Evolutionary conservation across 2,113 vertebrate genomes (phyloP).

Genomic region (Burhinus oedicnemus): DNA sequence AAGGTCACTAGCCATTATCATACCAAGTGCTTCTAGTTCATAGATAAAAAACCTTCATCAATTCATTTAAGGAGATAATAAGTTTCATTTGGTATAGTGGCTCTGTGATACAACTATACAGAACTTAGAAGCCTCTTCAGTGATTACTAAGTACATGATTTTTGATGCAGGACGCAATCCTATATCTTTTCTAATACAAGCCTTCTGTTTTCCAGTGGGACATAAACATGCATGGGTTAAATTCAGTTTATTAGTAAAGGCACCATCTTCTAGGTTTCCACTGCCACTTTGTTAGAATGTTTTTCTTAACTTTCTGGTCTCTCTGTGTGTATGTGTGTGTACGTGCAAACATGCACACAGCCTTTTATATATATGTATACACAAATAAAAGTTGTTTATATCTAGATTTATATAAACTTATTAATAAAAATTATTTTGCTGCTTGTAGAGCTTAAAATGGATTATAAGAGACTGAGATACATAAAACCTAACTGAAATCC

Average conservation of each 20-base stretch:
- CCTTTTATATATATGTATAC: background rate
- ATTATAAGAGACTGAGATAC: background rate
- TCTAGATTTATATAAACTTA: background rate
- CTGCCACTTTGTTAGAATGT: background rate
- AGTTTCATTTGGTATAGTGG: background rate
- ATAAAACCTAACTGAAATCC: background rate
- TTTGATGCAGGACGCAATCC: background rate
- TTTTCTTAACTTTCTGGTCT: background rate
- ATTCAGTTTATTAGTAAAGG: background rate
- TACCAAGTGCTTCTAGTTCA: background rate
- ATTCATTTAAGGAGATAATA: background rate
- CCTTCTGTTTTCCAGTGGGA: background rate
- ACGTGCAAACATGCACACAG: background rate
- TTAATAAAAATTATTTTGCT: background rate
- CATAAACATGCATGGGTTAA: background rate
- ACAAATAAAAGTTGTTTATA: background rate
- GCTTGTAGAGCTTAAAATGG: background rate
- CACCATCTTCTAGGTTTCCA: background rate
- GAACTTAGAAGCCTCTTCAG: background rate
- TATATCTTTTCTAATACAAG: background rate
- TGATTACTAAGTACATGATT: background rate
- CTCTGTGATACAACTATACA: background rate
- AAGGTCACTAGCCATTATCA: background rate
- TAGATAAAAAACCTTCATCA: background rate
- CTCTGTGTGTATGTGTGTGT: background rate